Evolutionary conservation across 2,797 vertebrate genomes (phyloP), one percentile per base, ranked within the genome.

Genomic region (Micropoecilia bifurca): DNA sequence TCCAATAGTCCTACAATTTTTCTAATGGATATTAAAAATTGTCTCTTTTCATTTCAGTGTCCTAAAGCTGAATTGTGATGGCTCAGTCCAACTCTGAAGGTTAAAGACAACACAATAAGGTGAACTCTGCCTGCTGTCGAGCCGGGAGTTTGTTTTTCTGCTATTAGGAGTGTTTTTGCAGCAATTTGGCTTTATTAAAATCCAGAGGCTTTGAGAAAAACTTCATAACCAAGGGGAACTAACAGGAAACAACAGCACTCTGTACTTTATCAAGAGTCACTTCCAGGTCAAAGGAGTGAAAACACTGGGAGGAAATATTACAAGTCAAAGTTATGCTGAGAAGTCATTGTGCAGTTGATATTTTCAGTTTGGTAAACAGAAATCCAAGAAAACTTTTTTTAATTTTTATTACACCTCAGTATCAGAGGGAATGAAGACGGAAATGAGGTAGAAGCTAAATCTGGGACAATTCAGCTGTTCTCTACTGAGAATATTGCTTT

Each of bases 171-270:
- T 28, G 25, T 71, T 87, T 82, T 83, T 20, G 69, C 9, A 59
- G 48, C 55, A 59, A 18, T 74, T 79, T 68, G 28, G 39, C 53
- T 84, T 82, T 73, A 81, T 84, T 77, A 84, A 84, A 76, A 78
- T 8, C 46, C 2, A 53, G n/a, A 85, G 68, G 59, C 46, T 53
- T 13, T 13, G 50, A 71, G n/a, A 50, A 57, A 0, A 73, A 22
- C n/a, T 59, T 75, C 20, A 72, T 53, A 41, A 46, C 33, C 30
- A 41, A 41, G 30, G 61, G n/a, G 48, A 57, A 68, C 36, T 25
- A 75, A 78, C 43, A 46, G 46, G 68, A 57, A 81, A 74, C 39
- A 50, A 25, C 66, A 22, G n/a, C 46, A 13, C 36, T 50, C 13
- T 13, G 41, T 61, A 8, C 36, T 55, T 63, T 66, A 75, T 55